Percentiles rank a stretch among this genome's conserved stretches.
Evolutionary conservation across 2,113 vertebrate species (phyloP).

Genomic region (Emydura subglobosa): DNA sequence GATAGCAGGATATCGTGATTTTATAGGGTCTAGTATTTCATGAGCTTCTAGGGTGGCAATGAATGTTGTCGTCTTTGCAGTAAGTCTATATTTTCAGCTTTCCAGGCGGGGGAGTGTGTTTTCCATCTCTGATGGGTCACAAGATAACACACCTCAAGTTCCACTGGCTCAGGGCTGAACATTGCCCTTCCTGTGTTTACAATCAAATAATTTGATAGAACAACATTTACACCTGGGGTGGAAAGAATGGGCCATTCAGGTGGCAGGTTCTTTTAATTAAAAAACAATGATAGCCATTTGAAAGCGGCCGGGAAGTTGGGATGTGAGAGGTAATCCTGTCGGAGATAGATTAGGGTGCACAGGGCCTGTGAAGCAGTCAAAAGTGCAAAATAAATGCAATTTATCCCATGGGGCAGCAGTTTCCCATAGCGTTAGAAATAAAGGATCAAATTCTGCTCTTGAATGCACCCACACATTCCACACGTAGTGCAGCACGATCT

Average conservation of each 20-base stretch:
- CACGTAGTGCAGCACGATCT: background rate
- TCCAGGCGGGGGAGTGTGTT: background rate
- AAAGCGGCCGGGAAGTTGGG: slow-evolving; percentile 8
- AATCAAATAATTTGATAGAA: background rate
- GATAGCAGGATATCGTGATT: accelerated
- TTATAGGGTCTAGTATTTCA: accelerated
- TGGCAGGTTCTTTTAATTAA: background rate
- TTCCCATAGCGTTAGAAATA: background rate
- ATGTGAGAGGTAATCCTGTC: background rate
- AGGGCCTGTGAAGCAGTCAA: background rate
- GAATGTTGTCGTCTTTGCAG: background rate
- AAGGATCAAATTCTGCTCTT: background rate
- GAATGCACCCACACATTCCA: background rate
- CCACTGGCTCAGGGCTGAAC: background rate
- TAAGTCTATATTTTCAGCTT: background rate
- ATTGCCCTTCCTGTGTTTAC: background rate
- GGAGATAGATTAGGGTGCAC: background rate
- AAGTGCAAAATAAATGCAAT: slow-evolving; percentile 21
- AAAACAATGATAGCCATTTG: background rate
- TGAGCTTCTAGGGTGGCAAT: background rate
- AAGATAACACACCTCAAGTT: accelerated
- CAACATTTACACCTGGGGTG: background rate
- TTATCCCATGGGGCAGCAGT: slow-evolving; percentile 33
- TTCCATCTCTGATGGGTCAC: background rate
- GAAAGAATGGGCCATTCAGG: background rate